A percentile compares a stretch with the other conserved stretches of the same genome.
Evolutionary conservation across 2,888 invertebrate genomes (phyloP).

Genomic region (Arctia plantaginis): DNA sequence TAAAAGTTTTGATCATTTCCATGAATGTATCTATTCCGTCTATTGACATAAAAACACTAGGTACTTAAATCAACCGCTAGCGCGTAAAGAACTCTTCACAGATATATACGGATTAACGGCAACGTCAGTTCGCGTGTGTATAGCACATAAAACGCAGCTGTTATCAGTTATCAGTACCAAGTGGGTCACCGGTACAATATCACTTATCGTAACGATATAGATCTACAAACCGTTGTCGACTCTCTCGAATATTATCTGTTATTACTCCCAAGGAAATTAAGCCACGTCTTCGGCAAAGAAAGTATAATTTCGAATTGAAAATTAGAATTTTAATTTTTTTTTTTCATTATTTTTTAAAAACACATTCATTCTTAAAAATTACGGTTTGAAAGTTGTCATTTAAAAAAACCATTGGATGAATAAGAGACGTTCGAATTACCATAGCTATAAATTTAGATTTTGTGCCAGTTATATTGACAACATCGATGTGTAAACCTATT

Average conservation of each 20-base stretch:
- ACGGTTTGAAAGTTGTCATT: not conserved
- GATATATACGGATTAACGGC: not conserved
- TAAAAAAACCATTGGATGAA: not conserved
- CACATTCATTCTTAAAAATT: not conserved
- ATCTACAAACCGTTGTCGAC: slow-evolving; percentile 37
- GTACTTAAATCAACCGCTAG: not conserved
- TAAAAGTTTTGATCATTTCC: not conserved
- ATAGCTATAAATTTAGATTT: slow-evolving; percentile 3
- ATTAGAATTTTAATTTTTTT: not conserved
- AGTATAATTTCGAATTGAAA: too few relatives aligned
- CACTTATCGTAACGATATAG: slow-evolving; percentile 48
- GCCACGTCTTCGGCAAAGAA: too few relatives aligned
- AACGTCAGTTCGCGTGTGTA: slow-evolving; percentile 32
- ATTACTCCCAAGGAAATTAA: slow-evolving; percentile 41
- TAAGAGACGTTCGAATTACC: not conserved
- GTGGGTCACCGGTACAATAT: slow-evolving; percentile 45
- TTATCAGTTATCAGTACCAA: slow-evolving; percentile 48
- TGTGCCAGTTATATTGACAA: not conserved
- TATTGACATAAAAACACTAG: not conserved
- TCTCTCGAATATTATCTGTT: slow-evolving; percentile 45
- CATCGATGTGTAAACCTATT: not conserved
- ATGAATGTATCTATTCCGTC: not conserved
- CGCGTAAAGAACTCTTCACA: not conserved
- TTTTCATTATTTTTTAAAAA: not conserved
- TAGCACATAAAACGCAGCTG: slow-evolving; percentile 38